A percentile compares a stretch with the other conserved stretches of the same genome.
These are phyloP conservation scores for Cyclophora punctaria DNA, from an alignment of 2,888 invertebrate genomes.

Conservation along the genomic window DNA sequence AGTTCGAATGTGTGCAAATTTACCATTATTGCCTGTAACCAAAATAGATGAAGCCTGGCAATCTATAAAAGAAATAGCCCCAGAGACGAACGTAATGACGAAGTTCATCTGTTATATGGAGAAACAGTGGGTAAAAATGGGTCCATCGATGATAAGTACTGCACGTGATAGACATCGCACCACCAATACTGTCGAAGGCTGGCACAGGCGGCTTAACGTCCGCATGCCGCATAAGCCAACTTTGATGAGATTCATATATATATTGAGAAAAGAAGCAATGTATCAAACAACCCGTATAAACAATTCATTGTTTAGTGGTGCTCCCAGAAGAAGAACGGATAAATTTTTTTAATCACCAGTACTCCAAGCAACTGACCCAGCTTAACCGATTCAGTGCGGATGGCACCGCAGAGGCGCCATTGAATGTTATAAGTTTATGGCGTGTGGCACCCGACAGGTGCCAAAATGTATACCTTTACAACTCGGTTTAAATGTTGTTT, in stretches of 20 bases:
- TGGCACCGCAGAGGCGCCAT: too few relatives aligned
- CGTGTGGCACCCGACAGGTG: too few relatives aligned
- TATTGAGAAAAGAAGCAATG: not conserved
- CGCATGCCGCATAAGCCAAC: too few relatives aligned
- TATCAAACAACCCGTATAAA: not conserved
- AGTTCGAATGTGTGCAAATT: conserved; percentile 8
- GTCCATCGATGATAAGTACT: not conserved
- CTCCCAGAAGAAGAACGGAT: not conserved
- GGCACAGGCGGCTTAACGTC: too few relatives aligned
- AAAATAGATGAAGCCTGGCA: conserved; percentile 3
- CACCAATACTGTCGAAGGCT: not conserved
- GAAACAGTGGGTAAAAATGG: not conserved
- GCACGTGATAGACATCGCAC: conserved; percentile 2
- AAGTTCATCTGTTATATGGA: not conserved
- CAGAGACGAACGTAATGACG: conserved; percentile 2
- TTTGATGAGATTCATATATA: not conserved
- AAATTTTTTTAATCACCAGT: not conserved
- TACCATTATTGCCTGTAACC: conserved; percentile 4
- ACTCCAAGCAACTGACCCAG: too few relatives aligned
- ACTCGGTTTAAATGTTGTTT: too few relatives aligned
- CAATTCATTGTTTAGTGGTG: conserved; percentile 2
- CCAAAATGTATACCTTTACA: too few relatives aligned
- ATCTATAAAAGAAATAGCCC: not conserved
- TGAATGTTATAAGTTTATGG: too few relatives aligned
- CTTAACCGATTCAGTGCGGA: too few relatives aligned